These are phyloP conservation scores for Aleiodes testaceus DNA, from an alignment of 2,888 invertebrate genomes.

Conservation along the genomic window DNA sequence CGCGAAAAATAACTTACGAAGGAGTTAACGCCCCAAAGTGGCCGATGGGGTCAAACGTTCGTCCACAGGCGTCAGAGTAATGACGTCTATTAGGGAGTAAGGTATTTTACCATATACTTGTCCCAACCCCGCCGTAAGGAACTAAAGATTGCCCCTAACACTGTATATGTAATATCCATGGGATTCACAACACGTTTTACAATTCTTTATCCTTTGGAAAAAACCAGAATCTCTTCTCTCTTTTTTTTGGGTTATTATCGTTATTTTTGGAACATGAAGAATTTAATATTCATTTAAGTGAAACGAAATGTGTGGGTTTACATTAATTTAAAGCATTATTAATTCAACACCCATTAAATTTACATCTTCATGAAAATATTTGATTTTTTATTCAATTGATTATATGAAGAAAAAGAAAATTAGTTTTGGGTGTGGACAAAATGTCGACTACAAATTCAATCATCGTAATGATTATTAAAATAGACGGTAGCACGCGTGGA, in stretches of 20 bases:
- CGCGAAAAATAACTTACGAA: conserved; percentile 30
- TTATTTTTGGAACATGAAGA: neutral
- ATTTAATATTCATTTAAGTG: neutral
- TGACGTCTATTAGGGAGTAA: conserved; percentile 51
- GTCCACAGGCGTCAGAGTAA: conserved; percentile 49
- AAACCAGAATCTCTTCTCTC: too few species aligned
- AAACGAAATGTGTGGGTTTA: neutral
- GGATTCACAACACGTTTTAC: conserved; percentile 32
- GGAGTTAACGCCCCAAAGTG: conserved; percentile 47
- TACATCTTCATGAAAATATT: neutral
- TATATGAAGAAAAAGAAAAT: neutral
- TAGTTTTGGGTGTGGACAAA: conserved; percentile 12
- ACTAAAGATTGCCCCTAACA: conserved; percentile 29
- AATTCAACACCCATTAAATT: too few species aligned
- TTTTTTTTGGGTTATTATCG: neutral
- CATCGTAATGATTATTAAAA: conserved; percentile 17
- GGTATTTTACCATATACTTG: conserved; percentile 31
- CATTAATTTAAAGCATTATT: too few species aligned
- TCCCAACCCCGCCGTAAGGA: conserved; percentile 28
- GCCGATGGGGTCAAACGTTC: conserved; percentile 49
- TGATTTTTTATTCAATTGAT: neutral
- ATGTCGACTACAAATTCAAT: conserved; percentile 23
- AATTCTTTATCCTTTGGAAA: neutral
- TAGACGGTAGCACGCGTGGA: conserved; percentile 50
- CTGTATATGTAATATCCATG: conserved; percentile 28